Conservation (phyloP, 1,140 invertebrate species). For the Eufriesea mexicana region DNA sequence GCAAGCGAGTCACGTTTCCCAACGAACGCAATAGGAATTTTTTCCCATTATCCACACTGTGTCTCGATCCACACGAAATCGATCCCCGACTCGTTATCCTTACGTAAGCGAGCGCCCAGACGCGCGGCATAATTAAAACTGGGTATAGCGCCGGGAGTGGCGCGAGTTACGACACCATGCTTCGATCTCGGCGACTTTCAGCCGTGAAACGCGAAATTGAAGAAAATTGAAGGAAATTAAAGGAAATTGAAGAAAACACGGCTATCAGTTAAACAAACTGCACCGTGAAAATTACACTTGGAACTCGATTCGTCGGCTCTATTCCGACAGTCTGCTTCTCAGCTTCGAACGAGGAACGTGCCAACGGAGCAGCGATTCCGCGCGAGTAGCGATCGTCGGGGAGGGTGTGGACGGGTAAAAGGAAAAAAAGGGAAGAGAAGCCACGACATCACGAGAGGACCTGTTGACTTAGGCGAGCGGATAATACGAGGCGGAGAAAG, state of each 20-base stretch:
- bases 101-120: conserved; percentile 36
- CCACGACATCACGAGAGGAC: conserved; percentile 49
- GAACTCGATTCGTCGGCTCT: too few relatives aligned
- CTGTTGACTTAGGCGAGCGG: conserved; percentile 67
- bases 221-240: background rate
- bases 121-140: conserved; percentile 55
- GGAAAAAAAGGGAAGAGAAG: conserved; percentile 4
- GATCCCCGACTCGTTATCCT: conserved; percentile 50
- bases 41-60: conserved; percentile 29
- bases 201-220: background rate
- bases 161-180: conserved; percentile 35
- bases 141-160: conserved; percentile 14
- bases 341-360: background rate
- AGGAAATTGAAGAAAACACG: background rate
- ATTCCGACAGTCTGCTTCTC: background rate
- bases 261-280: too few relatives aligned
- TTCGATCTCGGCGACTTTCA: conserved; percentile 33
- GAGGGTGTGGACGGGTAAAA: conserved; percentile 51
- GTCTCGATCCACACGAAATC: conserved; percentile 38
- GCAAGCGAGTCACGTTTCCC: conserved; percentile 16
- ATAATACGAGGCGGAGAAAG: conserved; percentile 61
- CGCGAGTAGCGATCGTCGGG: conserved; percentile 14
- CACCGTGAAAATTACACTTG: background rate
- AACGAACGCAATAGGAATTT: conserved; percentile 49
- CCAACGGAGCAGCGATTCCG: background rate